Conservation (phyloP, 1,140 invertebrate genomes). For the Microplitis mediator region DNA sequence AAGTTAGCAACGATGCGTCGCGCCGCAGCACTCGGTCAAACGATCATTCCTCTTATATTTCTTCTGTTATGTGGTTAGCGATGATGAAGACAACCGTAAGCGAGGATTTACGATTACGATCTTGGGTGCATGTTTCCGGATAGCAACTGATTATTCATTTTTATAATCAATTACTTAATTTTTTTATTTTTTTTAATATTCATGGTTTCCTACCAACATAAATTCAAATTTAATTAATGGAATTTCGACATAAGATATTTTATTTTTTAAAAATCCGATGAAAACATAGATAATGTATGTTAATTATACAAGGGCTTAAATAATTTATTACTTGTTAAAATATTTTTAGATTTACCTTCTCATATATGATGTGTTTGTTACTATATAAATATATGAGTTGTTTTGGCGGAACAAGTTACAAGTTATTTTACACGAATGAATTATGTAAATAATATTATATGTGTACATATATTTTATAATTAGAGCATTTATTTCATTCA, state of each 20-base stretch:
- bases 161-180: neutral
- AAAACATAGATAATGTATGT: too few relatives aligned
- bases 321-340: neutral
- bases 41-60: neutral
- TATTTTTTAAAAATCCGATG: too few relatives aligned
- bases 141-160: constrained; percentile 9
- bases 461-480: neutral
- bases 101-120: constrained; percentile 11
- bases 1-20: constrained; percentile 30
- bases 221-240: too few relatives aligned
- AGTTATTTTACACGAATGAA: constrained; percentile 7
- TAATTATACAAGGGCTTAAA: too few relatives aligned
- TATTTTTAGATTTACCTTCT: neutral
- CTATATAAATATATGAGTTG: neutral
- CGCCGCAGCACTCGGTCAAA: constrained; percentile 3
- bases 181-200: neutral
- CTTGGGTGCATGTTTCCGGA: constrained; percentile 8
- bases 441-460: constrained; percentile 14
- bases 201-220: neutral
- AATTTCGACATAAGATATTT: too few relatives aligned
- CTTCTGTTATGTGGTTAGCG: neutral
- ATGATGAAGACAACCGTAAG: constrained; percentile 8
- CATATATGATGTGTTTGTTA: neutral
- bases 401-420: neutral
- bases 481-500: too few relatives aligned